Conservation (phyloP, 1,140 invertebrate genomes). For the Linepithema humile region DNA sequence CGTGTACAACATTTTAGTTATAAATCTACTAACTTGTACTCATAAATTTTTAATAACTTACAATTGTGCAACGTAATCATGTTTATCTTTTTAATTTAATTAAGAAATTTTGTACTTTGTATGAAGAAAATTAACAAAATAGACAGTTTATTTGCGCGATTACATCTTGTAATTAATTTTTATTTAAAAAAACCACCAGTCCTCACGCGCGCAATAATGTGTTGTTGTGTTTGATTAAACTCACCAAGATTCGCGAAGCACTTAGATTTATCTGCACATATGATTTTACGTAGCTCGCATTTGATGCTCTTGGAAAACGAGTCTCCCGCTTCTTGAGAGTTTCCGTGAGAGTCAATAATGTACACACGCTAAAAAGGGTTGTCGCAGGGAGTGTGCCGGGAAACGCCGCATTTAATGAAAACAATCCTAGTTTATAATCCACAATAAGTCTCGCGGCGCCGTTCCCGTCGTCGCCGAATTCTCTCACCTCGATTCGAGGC, state of each 20-base stretch:
- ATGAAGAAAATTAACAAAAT: not conserved
- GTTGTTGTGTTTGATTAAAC: constrained; percentile 3
- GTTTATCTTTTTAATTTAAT: not conserved
- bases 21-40: not conserved
- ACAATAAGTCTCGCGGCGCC: constrained; percentile 71
- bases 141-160: not conserved
- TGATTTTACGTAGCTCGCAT: not conserved
- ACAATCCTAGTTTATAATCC: constrained; percentile 78
- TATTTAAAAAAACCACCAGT: not conserved
- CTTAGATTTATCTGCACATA: not conserved
- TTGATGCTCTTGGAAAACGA: constrained; percentile 7
- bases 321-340: not conserved
- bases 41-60: not conserved
- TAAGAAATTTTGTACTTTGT: not conserved
- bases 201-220: not conserved
- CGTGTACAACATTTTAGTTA: not conserved
- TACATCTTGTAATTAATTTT: not conserved
- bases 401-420: constrained; percentile 74
- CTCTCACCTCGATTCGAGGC: constrained; percentile 74
- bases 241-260: not conserved
- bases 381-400: not conserved
- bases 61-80: not conserved
- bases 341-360: constrained; percentile 54
- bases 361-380: constrained; percentile 45
- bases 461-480: constrained; percentile 66